Percentiles rank a stretch among this genome's conserved stretches.
These are phyloP conservation scores for Eupristina koningsbergeri DNA, from an alignment of 1,140 invertebrate species.

Conservation along the genomic window DNA sequence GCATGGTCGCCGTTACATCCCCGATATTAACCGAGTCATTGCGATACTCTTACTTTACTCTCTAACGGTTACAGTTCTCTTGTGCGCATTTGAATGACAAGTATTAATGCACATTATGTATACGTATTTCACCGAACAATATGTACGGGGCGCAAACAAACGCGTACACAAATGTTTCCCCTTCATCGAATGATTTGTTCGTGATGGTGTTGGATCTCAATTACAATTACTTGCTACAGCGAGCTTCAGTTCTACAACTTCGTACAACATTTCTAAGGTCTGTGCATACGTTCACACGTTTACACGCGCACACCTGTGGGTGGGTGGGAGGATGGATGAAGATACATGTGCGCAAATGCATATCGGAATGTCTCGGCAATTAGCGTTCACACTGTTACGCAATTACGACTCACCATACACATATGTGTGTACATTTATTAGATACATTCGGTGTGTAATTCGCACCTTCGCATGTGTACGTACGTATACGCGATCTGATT, in stretches of 20 bases:
- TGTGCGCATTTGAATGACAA: not conserved
- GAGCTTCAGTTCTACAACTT: not conserved
- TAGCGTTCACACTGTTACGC: conserved; percentile 51
- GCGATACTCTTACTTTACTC: conserved; percentile 3
- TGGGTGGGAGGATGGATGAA: not conserved
- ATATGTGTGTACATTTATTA: not conserved
- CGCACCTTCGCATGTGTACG: not conserved
- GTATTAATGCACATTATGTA: not conserved
- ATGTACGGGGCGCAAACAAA: not conserved
- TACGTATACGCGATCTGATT: not conserved
- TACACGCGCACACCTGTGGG: too few relatives aligned
- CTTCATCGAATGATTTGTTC: conserved; percentile 16
- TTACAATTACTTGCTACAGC: conserved; percentile 37
- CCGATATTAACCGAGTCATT: not conserved
- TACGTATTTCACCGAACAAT: not conserved
- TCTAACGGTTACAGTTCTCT: not conserved
- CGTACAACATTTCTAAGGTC: not conserved
- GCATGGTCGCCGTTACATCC: not conserved
- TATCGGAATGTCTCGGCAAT: conserved; percentile 38
- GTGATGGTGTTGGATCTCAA: conserved; percentile 37
- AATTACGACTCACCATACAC: conserved; percentile 45
- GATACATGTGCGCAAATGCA: not conserved
- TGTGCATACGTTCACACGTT: not conserved
- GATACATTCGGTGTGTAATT: not conserved
- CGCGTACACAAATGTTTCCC: not conserved